Base-by-base conservation (phyloP, 2,888 invertebrate genomes). In the Drosophila trichaetosa region DNA sequence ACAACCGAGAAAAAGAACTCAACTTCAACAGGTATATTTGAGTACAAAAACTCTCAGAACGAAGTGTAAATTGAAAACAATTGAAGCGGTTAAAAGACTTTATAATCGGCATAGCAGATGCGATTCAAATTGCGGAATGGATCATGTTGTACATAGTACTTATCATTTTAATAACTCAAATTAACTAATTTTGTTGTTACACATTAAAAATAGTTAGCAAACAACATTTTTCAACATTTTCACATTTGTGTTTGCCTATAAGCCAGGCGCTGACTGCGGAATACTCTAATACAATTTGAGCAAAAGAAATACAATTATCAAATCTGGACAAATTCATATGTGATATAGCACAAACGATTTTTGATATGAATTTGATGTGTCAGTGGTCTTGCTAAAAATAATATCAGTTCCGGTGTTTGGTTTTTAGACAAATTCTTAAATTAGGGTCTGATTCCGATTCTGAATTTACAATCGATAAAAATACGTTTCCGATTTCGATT, bases 41-140 rank as follows among this genome's bases (percentile, higher is more conserved):
- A 7, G 10, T 6, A 33, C 21, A 52, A 36, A 13, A 52, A 10
- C 33, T 33, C 33, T 29, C 29, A 29, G 29, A 34, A 7, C 60
- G 31, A 46, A 52, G 51, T n/a, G 36, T 62, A 33, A 58, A 66
- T 62, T 62, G 24, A 64, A 76, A 70, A 40, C 56, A 76, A 69
- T 69, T 69, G 24, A 24, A 69, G 49, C 49, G 38, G 6, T 40
- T 31, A 54, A 71, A 27, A 62, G 42, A 42, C 42, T 42, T 27
- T 13, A 24, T 57, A 68, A 56, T 36, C 49, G 18, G 6, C 67
- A 33, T 27, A 18, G 5, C n/a, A 46, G 11, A 29, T n/a, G 40
- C 36, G n/a, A 33, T 53, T 67, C 38, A 48, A 46, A 34, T 36
- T 3, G 36, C n/a, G 16, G 4, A 18, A 51, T n/a, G 2, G 33